These are phyloP conservation scores for Zygaena filipendulae DNA, from an alignment of 2,888 invertebrate species.

Conservation along the genomic window DNA sequence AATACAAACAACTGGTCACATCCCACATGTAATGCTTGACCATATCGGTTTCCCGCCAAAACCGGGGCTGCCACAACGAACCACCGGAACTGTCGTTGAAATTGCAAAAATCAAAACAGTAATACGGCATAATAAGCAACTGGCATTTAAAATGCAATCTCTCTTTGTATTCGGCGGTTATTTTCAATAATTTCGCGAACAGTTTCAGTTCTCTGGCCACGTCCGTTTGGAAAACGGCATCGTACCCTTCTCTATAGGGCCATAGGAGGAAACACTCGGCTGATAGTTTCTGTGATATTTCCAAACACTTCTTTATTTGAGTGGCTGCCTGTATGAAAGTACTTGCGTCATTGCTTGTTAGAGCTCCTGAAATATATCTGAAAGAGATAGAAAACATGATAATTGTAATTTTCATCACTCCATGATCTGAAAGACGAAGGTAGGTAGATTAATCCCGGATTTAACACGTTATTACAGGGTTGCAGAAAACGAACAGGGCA, in stretches of 20 bases:
- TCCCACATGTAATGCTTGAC: constrained; percentile 71
- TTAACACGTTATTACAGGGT: too few species aligned
- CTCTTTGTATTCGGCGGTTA: constrained; percentile 73
- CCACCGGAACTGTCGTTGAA: constrained; percentile 11
- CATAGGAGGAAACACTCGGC: constrained; percentile 73
- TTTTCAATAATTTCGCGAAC: constrained; percentile 69
- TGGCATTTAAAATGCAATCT: constrained; percentile 71
- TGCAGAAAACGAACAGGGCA: too few species aligned
- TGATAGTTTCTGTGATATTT: constrained; percentile 68
- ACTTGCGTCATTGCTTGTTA: constrained; percentile 69
- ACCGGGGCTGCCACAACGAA: constrained; percentile 25
- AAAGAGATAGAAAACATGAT: constrained; percentile 8
- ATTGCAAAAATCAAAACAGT: constrained; percentile 22
- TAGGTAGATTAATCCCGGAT: too few species aligned
- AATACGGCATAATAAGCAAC: constrained; percentile 65
- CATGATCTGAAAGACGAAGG: too few species aligned
- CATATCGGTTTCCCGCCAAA: constrained; percentile 34
- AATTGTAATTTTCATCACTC: too few species aligned
- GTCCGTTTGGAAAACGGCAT: constrained; percentile 68
- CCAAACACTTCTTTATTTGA: constrained; percentile 71
- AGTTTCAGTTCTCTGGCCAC: constrained; percentile 69
- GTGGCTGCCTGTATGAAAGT: constrained; percentile 70
- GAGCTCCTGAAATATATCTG: constrained; percentile 71
- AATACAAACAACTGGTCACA: constrained; percentile 71
- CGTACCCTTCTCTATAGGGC: constrained; percentile 71